Evolutionary conservation across 2,113 vertebrate genomes (phyloP).

Genomic region (Ptilorrhoa leucosticta): DNA sequence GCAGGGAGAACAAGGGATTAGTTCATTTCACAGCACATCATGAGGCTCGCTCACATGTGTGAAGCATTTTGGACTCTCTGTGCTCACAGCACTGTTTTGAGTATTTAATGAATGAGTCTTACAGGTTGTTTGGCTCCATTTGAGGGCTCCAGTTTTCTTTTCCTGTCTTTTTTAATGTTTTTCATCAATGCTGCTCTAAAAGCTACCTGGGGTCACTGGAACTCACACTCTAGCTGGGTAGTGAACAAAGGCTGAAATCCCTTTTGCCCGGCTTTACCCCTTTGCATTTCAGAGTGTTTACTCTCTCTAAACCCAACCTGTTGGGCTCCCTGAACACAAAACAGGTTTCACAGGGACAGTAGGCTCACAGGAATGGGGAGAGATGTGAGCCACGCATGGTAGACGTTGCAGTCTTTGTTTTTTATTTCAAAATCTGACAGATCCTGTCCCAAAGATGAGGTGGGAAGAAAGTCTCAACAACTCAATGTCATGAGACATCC

Average conservation of each 20-base stretch:
- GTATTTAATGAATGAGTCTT: background rate
- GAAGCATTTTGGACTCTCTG: background rate
- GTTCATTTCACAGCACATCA: background rate
- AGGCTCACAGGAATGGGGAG: background rate
- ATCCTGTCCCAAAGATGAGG: background rate
- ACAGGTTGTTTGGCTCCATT: background rate
- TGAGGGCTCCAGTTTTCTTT: background rate
- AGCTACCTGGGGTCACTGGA: background rate
- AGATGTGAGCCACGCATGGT: rapidly evolving
- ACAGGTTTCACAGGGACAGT: background rate
- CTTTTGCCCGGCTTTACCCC: background rate
- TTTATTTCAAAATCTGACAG: background rate
- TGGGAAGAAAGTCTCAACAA: background rate
- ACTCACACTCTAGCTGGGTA: background rate
- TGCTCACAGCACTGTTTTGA: background rate
- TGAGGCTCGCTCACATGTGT: background rate
- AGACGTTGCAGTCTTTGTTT: background rate
- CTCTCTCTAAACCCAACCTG: background rate
- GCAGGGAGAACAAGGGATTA: background rate
- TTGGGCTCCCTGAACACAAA: background rate
- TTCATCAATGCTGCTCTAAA: background rate
- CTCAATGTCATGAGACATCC: background rate
- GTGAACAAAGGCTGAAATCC: background rate
- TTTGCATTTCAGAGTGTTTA: background rate
- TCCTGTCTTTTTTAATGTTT: background rate